Base-by-base conservation (phyloP, 2,888 invertebrate species). In the Netelia inedita region DNA sequence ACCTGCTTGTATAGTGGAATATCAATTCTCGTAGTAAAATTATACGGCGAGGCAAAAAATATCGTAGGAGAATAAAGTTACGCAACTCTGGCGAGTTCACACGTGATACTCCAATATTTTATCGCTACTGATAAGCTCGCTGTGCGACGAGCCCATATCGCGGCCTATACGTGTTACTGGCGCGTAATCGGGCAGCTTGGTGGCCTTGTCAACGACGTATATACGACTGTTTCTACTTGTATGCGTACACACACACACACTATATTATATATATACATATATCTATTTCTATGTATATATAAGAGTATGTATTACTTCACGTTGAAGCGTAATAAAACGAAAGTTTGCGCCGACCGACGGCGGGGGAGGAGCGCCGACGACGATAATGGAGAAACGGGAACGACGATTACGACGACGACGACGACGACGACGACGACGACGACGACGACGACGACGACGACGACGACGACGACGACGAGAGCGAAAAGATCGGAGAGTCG, bases 61-160 rank as follows among this genome's bases (percentile, higher is more conserved):
- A 57, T 10, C 43, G 59, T 35, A 9, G 21, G 14, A 61, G 53
- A 19, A 66, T 8, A 9, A 66, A 19, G 53, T 59, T 74, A n/a
- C 73, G 50, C 46, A 74, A 66, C 23, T 35, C 23, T n/a, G 23
- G 8, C 68, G 74, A 19, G 23, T 59, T 66, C n/a, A 23, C 75
- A 43, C 66, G 41, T 16, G 57, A 59, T 63, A 68, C 55, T 73
- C 72, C 63, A 81, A 84, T 76, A 69, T 76, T 84, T 84, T 76
- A 76, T 84, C 80, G 55, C 16, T 50, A 16, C 59, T 75, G 75
- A 75, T 75, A 74, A 74, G 63, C 53, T 46, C 35, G 53, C 35
- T 53, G 23, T 59, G 66, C 57, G 14, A 10, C 41, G 66, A 66
- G 28, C 11, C 23, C 63, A 16, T 66, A 46, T 28, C 28, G 28